Conservation (phyloP, 2,797 vertebrate genomes). For the Pangasius djambal region DNA sequence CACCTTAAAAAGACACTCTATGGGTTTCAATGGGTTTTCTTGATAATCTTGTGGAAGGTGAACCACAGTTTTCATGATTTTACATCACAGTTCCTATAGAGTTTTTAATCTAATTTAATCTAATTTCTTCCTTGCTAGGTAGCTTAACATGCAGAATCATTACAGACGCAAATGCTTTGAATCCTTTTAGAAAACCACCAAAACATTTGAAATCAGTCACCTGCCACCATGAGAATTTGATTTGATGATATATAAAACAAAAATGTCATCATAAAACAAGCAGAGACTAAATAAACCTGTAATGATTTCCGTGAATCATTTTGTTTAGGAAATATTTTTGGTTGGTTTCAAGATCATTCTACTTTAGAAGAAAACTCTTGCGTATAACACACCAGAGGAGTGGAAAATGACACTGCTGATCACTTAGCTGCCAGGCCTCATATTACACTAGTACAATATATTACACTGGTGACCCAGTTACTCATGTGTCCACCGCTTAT, state of each 20-base stretch:
- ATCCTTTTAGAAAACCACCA: not conserved
- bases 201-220: not conserved
- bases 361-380: not conserved
- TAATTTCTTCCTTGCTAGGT: not conserved
- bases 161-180: not conserved
- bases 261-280: not conserved
- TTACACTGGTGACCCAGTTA: slow-evolving; percentile 10
- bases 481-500: not conserved
- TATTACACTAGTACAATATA: slow-evolving; percentile 18
- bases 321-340: not conserved
- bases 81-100: not conserved
- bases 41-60: not conserved
- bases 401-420: slow-evolving; percentile 24
- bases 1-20: not conserved
- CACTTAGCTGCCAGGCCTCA: not conserved
- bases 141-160: not conserved
- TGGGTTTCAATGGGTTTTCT: not conserved
- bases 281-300: not conserved
- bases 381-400: slow-evolving; percentile 1
- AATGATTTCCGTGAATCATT: not conserved
- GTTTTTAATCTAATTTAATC: not conserved
- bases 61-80: not conserved
- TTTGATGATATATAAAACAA: not conserved
- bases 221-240: not conserved
- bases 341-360: not conserved